Base-by-base conservation (phyloP, 1,140 invertebrate genomes). In the Pachypeltis micranthus region DNA sequence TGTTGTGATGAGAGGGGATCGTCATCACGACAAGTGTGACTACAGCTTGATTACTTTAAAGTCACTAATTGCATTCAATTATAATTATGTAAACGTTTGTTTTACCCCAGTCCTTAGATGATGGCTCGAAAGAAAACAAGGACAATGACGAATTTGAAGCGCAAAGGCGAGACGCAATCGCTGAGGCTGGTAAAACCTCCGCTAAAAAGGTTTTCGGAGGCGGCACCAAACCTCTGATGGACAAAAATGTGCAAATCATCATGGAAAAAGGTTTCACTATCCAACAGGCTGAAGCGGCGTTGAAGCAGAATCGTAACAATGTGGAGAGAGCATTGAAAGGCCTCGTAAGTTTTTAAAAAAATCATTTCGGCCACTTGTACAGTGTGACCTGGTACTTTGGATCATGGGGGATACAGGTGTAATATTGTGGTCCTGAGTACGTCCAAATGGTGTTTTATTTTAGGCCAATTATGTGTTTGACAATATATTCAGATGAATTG, bases 111-210 rank as follows among this genome's bases (percentile, higher is more conserved):
- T 70, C 70, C 1, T 61, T 71, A 28, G 69, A 64, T 39, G 62
- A 66, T 59, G 27, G 58, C 51, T 59, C 44, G 1, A 68, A 44
- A 67, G 62, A 63, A 2, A 62, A 25, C 29, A 68, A 65, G 39
- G 67, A 72, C 31, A 85, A 90, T 74, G 80, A 82, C 19, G 90
- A 93, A 71, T 94, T 94, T 77, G 88, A 91, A 73, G 79, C 83
- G 19, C 88, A 90, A 72, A 79, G 91, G 62, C 85, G 86, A 68
- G 90, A 88, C 67, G 89, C 88, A 0, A 93, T 94, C 72, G 90
- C 89, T 21, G 88, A 91, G 73, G 90, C 88, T 60, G 83, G 84
- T 54, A 29, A 29, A 4, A 84, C 84, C 61, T 81, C 87, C 65
- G 78, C 75, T 54, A 76, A 77, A 60, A 83, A 83, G 72, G 73